Evolutionary conservation across 2,888 invertebrate genomes (phyloP).

Genomic region (Encarsia formosa): DNA sequence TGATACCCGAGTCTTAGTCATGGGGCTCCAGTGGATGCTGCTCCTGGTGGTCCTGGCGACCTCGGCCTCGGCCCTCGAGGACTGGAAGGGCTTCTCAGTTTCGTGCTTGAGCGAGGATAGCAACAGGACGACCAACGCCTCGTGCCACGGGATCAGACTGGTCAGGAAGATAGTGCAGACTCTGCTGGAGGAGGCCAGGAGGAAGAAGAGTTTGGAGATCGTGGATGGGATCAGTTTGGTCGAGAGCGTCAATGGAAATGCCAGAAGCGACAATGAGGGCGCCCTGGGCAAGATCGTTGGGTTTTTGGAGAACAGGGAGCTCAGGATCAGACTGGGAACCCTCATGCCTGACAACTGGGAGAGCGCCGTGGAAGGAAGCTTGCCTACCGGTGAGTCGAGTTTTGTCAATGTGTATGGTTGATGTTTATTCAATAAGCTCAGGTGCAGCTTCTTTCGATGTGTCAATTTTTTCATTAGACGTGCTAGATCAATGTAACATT

Average conservation of each 20-base stretch:
- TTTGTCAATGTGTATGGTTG: no score
- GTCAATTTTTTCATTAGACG: no score
- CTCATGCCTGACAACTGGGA: slow-evolving; percentile 65
- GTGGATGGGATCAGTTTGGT: slow-evolving; percentile 65
- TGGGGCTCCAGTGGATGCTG: slow-evolving; percentile 18
- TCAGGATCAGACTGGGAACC: slow-evolving; percentile 68
- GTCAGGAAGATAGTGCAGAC: slow-evolving; percentile 56
- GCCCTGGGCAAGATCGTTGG: slow-evolving; percentile 48
- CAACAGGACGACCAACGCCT: slow-evolving; percentile 13
- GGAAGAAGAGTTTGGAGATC: slow-evolving; percentile 56
- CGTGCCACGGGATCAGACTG: slow-evolving; percentile 55
- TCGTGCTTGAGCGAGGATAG: slow-evolving; percentile 33
- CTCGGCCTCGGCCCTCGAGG: slow-evolving; percentile 21
- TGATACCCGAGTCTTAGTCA: neutral
- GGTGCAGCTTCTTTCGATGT: no score
- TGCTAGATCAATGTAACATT: no score
- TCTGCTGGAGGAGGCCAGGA: slow-evolving; percentile 53
- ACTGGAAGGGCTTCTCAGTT: slow-evolving; percentile 36
- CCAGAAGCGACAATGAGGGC: slow-evolving; percentile 51
- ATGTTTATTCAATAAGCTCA: no score
- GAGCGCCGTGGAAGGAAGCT: slow-evolving; percentile 56
- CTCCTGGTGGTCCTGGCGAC: slow-evolving; percentile 14
- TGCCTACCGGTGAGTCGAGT: slow-evolving; percentile 56
- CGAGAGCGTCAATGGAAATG: slow-evolving; percentile 52
- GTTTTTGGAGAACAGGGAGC: slow-evolving; percentile 67